phyloP scores from a whole-genome alignment of 1,140 invertebrate genomes.

The Aporrectodea caliginosa region DNA sequence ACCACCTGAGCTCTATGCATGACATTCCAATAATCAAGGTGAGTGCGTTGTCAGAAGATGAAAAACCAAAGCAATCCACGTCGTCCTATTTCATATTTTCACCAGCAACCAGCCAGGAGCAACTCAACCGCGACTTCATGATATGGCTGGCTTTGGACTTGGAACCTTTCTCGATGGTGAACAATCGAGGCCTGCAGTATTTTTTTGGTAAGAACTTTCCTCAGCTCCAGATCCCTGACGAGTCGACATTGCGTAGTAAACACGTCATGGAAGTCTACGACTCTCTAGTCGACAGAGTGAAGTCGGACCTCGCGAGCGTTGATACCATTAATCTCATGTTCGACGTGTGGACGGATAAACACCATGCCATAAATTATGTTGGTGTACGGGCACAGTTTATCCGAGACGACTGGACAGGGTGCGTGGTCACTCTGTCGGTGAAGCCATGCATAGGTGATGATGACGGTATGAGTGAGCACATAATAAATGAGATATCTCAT shows the following conservation, averaged over 20 bases:
- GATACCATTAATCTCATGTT: neutral
- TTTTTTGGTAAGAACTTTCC: neutral
- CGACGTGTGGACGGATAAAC: neutral
- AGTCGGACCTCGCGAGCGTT: neutral
- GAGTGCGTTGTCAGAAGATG: no score
- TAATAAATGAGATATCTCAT: neutral
- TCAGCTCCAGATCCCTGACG: neutral
- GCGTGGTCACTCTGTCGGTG: neutral
- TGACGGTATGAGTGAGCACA: neutral
- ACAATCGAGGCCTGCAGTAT: neutral
- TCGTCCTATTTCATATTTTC: no score
- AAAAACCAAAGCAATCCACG: no score
- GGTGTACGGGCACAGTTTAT: neutral
- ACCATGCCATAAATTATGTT: neutral
- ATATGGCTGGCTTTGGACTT: neutral
- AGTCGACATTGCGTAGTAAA: neutral
- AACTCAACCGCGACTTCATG: neutral
- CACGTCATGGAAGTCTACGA: neutral
- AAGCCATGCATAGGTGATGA: neutral
- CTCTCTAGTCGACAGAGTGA: neutral
- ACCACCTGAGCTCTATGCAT: no score
- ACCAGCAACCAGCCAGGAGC: no score
- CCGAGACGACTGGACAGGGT: neutral
- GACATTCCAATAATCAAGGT: no score
- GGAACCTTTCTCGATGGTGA: neutral